phyloP scores from a whole-genome alignment of 2,113 vertebrate genomes.

The Macrotis lagotis region DNA sequence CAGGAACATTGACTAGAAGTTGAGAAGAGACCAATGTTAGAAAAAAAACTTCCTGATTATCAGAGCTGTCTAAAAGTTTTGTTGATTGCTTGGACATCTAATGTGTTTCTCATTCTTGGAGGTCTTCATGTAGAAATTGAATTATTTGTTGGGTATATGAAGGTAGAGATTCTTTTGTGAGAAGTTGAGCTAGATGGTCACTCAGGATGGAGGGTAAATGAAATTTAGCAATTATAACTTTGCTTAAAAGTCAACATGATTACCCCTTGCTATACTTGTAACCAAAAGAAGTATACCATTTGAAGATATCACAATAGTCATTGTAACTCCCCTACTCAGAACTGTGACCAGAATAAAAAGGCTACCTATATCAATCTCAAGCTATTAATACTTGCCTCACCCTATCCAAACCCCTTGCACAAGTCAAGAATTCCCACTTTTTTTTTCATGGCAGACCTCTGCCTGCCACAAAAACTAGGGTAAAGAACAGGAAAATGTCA shows the following conservation, averaged over 20 bases:
- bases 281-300: not conserved
- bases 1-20: not conserved
- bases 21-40: not conserved
- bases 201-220: not conserved
- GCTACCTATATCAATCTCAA: not conserved
- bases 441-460: not conserved
- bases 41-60: not conserved
- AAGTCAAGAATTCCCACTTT: not conserved
- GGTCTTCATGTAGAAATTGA: not conserved
- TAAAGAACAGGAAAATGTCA: not conserved
- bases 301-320: not conserved
- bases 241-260: not conserved
- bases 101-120: not conserved
- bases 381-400: not conserved
- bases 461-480: not conserved
- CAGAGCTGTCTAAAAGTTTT: not conserved
- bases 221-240: not conserved
- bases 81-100: not conserved
- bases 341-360: not conserved
- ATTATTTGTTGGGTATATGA: not conserved
- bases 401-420: no score
- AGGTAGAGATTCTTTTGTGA: not conserved
- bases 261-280: not conserved
- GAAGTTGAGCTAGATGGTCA: not conserved
- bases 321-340: not conserved